phyloP scores from a whole-genome alignment of 2,888 invertebrate genomes.

The Mythimna vitellina region DNA sequence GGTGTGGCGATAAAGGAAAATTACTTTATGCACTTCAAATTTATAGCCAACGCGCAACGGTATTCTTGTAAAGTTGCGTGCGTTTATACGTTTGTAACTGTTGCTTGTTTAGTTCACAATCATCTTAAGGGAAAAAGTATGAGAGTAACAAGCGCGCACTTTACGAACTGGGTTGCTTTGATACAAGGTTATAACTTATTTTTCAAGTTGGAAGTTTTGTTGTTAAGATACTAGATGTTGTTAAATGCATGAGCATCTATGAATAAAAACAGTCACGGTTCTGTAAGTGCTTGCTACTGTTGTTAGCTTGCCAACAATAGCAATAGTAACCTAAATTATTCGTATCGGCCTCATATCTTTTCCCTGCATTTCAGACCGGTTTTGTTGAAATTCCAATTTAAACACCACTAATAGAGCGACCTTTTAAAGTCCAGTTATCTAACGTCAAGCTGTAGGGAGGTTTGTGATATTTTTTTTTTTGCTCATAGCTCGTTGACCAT shows the following conservation, averaged over 20 bases:
- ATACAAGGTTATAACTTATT: conserved; percentile 3
- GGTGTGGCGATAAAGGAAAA: conserved; percentile 57
- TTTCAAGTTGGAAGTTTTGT: conserved; percentile 20
- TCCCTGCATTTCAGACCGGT: neutral
- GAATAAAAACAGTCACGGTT: conserved; percentile 26
- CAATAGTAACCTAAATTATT: conserved; percentile 22
- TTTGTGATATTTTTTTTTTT: conserved; percentile 30
- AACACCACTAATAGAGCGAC: conserved; percentile 6
- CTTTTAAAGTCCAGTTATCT: conserved; percentile 29
- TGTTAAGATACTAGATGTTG: conserved; percentile 10
- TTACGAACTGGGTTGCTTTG: conserved; percentile 7
- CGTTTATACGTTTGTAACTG: conserved; percentile 34
- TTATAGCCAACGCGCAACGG: conserved; percentile 57
- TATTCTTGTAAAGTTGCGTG: conserved; percentile 54
- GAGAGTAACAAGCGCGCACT: conserved; percentile 1
- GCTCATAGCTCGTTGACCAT: conserved; percentile 9
- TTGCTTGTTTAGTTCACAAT: conserved; percentile 30
- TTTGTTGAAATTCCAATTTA: conserved; percentile 12
- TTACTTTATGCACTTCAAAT: conserved; percentile 50
- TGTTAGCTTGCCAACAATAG: conserved; percentile 32
- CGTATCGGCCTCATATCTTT: conserved; percentile 14
- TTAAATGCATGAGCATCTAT: conserved; percentile 22
- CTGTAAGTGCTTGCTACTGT: conserved; percentile 23
- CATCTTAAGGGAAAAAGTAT: conserved; percentile 26
- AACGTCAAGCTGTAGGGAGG: conserved; percentile 27